phyloP scores from a whole-genome alignment of 2,888 invertebrate genomes.

The Polietes domitor region DNA sequence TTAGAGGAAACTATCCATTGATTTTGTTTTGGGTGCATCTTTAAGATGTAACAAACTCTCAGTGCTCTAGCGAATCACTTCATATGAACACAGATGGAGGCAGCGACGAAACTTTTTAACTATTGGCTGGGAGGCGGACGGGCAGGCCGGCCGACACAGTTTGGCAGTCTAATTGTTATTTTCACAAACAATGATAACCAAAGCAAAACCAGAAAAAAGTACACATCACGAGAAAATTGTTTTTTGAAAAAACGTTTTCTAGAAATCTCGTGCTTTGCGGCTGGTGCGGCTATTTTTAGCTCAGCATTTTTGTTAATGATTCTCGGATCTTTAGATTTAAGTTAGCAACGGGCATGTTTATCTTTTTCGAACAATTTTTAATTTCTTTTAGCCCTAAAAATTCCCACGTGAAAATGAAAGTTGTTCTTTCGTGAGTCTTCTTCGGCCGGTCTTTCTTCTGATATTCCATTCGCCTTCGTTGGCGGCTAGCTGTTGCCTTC shows the following conservation, averaged over 20 bases:
- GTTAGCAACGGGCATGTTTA: conserved; percentile 15
- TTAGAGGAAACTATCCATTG: conserved; percentile 7
- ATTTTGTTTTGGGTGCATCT: conserved; percentile 47
- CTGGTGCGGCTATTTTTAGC: background rate
- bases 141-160: background rate
- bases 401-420: conserved; percentile 59
- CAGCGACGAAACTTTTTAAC: conserved; percentile 31
- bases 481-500: no score
- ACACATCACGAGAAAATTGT: background rate
- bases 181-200: background rate
- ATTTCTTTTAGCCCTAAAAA: conserved; percentile 14
- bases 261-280: conserved; percentile 37
- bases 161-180: conserved; percentile 6
- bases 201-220: background rate
- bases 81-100: no score
- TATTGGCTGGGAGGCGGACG: conserved; percentile 9
- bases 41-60: conserved; percentile 28
- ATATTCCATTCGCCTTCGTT: background rate
- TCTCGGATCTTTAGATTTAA: background rate
- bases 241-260: conserved; percentile 15
- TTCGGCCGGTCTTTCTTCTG: background rate
- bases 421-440: conserved; percentile 22
- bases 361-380: conserved; percentile 12
- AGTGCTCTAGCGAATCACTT: background rate
- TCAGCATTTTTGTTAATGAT: conserved; percentile 5